Evolutionary conservation across 2,888 invertebrate species (phyloP).

Genomic region (Caradrina clavipalpis): DNA sequence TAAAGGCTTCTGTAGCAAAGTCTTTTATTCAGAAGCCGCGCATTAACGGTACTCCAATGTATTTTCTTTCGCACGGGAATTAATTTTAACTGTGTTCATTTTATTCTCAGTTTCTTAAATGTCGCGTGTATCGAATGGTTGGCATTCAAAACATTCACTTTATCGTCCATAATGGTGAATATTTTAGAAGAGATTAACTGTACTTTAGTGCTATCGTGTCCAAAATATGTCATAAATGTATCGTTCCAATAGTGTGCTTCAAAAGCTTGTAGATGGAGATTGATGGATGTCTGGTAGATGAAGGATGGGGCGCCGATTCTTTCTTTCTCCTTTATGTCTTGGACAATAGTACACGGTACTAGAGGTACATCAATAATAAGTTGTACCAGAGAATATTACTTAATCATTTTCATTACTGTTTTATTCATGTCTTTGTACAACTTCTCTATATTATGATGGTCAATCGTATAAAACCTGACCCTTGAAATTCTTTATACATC

Average conservation of each 20-base stretch:
- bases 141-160: conserved; percentile 43
- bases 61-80: conserved; percentile 49
- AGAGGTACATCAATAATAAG: conserved; percentile 3
- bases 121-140: conserved; percentile 29
- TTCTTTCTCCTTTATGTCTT: conserved; percentile 15
- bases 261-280: conserved; percentile 42
- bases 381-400: conserved; percentile 12
- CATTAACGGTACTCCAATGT: conserved; percentile 8
- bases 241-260: conserved; percentile 40
- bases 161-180: conserved; percentile 45
- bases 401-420: conserved; percentile 27
- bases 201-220: conserved; percentile 36
- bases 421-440: conserved; percentile 11
- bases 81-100: conserved; percentile 27
- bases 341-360: conserved; percentile 1
- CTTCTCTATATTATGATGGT: not conserved
- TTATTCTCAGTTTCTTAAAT: conserved; percentile 39
- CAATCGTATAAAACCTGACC: conserved; percentile 9
- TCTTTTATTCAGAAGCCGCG: conserved; percentile 1
- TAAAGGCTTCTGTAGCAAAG: conserved; percentile 35
- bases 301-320: conserved; percentile 40
- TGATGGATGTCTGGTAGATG: conserved; percentile 44
- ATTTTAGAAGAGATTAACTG: conserved; percentile 50
- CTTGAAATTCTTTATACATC: conserved; percentile 29
- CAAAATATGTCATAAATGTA: conserved; percentile 53